Percentiles rank a stretch among this genome's conserved stretches.
phyloP scores from a whole-genome alignment of 2,113 vertebrate genomes.

The Protobothrops flavoviridis region DNA sequence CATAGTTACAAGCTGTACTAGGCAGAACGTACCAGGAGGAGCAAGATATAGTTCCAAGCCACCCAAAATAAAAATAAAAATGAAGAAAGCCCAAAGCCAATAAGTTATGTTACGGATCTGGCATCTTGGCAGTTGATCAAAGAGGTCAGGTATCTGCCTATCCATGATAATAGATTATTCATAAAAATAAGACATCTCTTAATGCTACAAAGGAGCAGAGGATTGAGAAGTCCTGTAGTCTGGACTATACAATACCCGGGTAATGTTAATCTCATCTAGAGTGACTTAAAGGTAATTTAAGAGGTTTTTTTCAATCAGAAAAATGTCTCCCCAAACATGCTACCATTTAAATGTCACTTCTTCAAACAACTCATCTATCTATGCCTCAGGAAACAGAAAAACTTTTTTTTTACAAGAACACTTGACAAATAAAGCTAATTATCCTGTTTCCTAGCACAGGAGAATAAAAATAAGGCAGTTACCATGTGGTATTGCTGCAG shows the following conservation, averaged over 20 bases:
- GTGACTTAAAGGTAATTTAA: background rate
- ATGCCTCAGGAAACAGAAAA: background rate
- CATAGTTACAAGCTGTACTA: background rate
- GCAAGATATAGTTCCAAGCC: background rate
- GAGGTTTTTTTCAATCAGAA: background rate
- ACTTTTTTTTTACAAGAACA: background rate
- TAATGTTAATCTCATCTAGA: background rate
- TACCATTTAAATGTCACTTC: background rate
- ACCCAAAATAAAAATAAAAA: background rate
- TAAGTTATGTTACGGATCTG: background rate
- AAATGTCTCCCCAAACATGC: background rate
- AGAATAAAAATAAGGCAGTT: background rate
- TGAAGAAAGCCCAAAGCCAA: background rate
- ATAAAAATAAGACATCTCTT: background rate
- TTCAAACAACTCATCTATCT: background rate
- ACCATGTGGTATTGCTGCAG: background rate
- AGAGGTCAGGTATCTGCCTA: background rate
- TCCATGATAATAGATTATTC: background rate
- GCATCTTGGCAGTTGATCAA: background rate
- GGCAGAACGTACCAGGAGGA: background rate
- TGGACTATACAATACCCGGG: background rate
- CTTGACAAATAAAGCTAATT: slow-evolving; percentile 12
- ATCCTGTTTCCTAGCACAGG: slow-evolving; percentile 22
- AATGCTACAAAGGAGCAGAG: background rate
- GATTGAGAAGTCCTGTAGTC: background rate